phyloP scores from a whole-genome alignment of 2,888 invertebrate species.

The Dicyrtoma fusca region DNA sequence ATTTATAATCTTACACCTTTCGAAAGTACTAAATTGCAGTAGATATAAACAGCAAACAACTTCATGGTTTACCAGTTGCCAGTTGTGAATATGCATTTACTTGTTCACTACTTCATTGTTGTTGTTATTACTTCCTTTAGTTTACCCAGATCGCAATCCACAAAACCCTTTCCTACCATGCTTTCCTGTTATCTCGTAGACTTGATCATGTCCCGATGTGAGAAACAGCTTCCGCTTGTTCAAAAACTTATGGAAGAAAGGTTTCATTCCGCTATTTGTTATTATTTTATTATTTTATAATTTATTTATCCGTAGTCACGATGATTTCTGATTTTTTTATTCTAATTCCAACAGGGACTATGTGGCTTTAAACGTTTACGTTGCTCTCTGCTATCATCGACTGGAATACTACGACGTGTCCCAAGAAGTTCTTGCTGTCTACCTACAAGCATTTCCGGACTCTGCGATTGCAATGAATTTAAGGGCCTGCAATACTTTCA shows the following conservation, averaged over 20 bases:
- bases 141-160: not conserved
- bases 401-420: conserved; percentile 98
- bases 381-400: conserved; percentile 97
- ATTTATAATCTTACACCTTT: too few species aligned
- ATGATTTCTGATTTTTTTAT: not conserved
- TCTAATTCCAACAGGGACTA: conserved; percentile 69
- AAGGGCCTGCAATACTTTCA: conserved; percentile 81
- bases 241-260: conserved; percentile 47
- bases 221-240: conserved; percentile 46
- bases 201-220: conserved; percentile 46
- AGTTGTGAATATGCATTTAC: not conserved
- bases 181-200: conserved; percentile 48
- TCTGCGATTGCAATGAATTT: conserved; percentile 95
- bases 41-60: too few species aligned
- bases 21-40: too few species aligned
- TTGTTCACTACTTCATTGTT: not conserved
- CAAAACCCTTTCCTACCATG: conserved; percentile 25
- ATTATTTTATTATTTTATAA: too few species aligned
- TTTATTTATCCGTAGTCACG: not conserved
- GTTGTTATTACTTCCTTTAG: too few species aligned
- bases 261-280: not conserved
- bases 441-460: conserved; percentile 86
- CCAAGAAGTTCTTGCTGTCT: conserved; percentile 93
- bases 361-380: conserved; percentile 93
- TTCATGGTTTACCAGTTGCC: too few species aligned